Evolutionary conservation across 2,113 vertebrate species (phyloP).

Genomic region (Python bivittatus): DNA sequence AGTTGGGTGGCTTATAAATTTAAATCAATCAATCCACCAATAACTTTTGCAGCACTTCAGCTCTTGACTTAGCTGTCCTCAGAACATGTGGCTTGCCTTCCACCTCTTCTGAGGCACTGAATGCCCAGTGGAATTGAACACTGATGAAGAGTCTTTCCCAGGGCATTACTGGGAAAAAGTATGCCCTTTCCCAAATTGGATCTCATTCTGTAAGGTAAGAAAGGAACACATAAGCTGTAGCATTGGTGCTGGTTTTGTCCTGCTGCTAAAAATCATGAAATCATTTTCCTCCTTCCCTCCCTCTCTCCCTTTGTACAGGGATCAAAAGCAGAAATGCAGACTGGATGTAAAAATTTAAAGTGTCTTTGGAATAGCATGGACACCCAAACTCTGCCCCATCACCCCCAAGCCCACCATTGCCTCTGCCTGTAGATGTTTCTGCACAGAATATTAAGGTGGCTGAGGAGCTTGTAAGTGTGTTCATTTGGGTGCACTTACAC

Average conservation of each 20-base stretch:
- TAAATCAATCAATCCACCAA: not conserved
- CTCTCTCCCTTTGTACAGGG: not conserved
- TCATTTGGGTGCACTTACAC: not conserved
- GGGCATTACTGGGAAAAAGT: not conserved
- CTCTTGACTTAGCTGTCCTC: not conserved
- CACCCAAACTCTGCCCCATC: not conserved
- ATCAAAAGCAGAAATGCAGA: not conserved
- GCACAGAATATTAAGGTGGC: not conserved
- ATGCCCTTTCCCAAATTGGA: not conserved
- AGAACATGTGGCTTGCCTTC: not conserved
- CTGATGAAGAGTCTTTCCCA: not conserved
- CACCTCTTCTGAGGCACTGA: not conserved
- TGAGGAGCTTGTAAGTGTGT: not conserved
- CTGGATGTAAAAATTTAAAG: not conserved
- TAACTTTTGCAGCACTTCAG: not conserved
- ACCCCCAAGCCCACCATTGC: not conserved
- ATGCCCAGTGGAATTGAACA: not conserved
- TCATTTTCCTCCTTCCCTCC: not conserved
- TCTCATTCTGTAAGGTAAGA: not conserved
- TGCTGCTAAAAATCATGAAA: not conserved
- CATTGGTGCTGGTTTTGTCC: not conserved
- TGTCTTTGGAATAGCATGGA: not conserved
- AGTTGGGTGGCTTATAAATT: not conserved
- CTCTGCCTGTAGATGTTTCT: not conserved
- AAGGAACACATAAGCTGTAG: not conserved